Base-by-base conservation (phyloP, 2,797 vertebrate genomes). In the Lerista edwardsae region DNA sequence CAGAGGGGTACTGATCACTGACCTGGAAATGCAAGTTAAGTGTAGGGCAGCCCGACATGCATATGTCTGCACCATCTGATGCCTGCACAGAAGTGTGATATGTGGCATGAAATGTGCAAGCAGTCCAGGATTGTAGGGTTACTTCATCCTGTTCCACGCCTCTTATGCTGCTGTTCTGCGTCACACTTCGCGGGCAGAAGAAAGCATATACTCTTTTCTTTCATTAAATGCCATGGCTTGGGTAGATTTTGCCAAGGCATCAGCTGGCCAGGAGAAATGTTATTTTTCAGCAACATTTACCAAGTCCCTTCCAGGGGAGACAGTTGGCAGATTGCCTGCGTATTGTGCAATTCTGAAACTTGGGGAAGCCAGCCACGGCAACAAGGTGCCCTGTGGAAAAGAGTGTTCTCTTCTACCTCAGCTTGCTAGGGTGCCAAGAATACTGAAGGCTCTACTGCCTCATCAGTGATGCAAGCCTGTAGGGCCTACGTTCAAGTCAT, bases 241-340 rank as follows among this genome's bases (percentile, higher is more conserved):
- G 14, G 8, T 57, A 68, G 62, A 41, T 55, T 83, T 79, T 61
- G n/a, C 55, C 71, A 80, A 83, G 55, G 10, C 31, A 67, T 67
- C 61, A 74, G 47, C 51, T 86, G 61, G 68, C 41, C 47, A 74
- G 61, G 29, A 79, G 69, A 67, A 65, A 29, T 47, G 25, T 47
- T 51, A n/a, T 59, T 61, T 44, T 69, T 57, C 67, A 80, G 36
- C 29, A 51, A 55, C 62, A 74, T 85, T 80, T 75, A 85, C 19
- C n/a, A 36, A 62, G 76, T 64, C 59, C 59, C 47, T 65, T 74
- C 82, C 57, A 68, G 68, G 59, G n/a, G 27, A 65, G 14, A 17
- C 15, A 57, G 69, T 34, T 79, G 75, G 36, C 51, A 57, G 75
- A 51, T 72, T 82, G 67, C 68, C 17, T 73, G 44, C 77, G 59